phyloP scores from a whole-genome alignment of 2,888 invertebrate genomes.

The Antheraea yamamai region DNA sequence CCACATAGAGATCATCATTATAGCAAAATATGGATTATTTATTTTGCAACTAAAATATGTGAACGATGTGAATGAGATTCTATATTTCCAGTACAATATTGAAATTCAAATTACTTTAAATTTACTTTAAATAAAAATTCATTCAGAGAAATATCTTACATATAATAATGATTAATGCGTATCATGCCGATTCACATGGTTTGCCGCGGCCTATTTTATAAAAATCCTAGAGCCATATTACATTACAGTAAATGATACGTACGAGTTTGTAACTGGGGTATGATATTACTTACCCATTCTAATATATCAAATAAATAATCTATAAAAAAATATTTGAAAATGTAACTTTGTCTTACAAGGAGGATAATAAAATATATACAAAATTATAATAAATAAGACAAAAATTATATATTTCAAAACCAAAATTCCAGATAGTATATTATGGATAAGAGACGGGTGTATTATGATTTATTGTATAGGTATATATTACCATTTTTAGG shows the following conservation, averaged over 20 bases:
- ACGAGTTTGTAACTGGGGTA: not conserved
- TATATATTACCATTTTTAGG: not conserved
- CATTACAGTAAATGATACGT: slow-evolving; percentile 9
- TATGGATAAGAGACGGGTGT: not conserved
- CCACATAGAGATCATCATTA: no score
- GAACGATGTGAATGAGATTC: not conserved
- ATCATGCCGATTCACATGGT: not conserved
- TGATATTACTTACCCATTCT: slow-evolving; percentile 5
- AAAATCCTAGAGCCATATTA: slow-evolving; percentile 7
- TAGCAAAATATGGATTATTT: no score
- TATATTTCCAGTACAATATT: not conserved
- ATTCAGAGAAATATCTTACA: not conserved
- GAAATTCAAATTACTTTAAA: no score
- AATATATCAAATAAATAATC: not conserved
- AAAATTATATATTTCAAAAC: not conserved
- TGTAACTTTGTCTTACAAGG: not conserved
- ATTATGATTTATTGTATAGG: no score
- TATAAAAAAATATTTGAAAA: not conserved
- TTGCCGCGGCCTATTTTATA: not conserved
- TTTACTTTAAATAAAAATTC: no score
- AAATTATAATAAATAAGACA: not conserved
- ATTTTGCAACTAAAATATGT: not conserved
- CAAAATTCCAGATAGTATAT: not conserved
- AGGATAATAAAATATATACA: not conserved
- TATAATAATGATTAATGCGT: not conserved